Evolutionary conservation across 2,797 vertebrate species (phyloP), one percentile per base, ranked within the genome.

Genomic region (Rallus crepitans): DNA sequence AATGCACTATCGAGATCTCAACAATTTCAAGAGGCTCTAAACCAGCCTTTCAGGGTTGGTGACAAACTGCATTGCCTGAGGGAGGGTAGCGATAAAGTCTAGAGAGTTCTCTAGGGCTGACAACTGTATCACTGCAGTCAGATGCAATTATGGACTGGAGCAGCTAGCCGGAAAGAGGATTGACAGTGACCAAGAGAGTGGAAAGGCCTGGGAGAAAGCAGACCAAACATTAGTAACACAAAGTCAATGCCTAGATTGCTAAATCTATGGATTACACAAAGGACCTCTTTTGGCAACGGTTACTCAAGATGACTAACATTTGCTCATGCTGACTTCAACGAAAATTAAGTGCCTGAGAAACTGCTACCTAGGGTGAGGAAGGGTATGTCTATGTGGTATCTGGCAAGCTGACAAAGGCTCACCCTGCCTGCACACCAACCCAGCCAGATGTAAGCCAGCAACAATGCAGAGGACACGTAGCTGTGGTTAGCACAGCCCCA

Each of bases 301-400:
- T 83, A 2, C 72, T 80, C 75, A 85, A 56, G 93, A 92, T 96
- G 95, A 97, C 92, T 97, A 97, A 95, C 19, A 1, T 93, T 96
- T 92, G 90, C 69, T 95, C 92, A 95, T 89, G 92, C 93, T 97
- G 94, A 95, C 92, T 95, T 66, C 84, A 95, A 89, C 17, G 3
- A 93, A 96, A 97, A 96, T 71, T 65, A 92, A 96, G 87, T 45
- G 90, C 92, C 93, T 96, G 93, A 94, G 92, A 96, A 95, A 93
- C 64, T 93, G 75, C 87, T 88, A 50, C 87, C 81, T 66, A 91
- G 42, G 69, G 87, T 95, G 94, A 95, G 90, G 92, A 97, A 96
- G 92, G 84, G 87, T 91, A 93, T 77, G 89, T 71, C 92, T 95
- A 20, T 84, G 60, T 17, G 64, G 78, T 11, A 80, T 52, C 79